A percentile compares a stretch with the other conserved stretches of the same genome.
phyloP scores from a whole-genome alignment of 92 coral and sea anemone genomes.

The Porites divaricata region DNA sequence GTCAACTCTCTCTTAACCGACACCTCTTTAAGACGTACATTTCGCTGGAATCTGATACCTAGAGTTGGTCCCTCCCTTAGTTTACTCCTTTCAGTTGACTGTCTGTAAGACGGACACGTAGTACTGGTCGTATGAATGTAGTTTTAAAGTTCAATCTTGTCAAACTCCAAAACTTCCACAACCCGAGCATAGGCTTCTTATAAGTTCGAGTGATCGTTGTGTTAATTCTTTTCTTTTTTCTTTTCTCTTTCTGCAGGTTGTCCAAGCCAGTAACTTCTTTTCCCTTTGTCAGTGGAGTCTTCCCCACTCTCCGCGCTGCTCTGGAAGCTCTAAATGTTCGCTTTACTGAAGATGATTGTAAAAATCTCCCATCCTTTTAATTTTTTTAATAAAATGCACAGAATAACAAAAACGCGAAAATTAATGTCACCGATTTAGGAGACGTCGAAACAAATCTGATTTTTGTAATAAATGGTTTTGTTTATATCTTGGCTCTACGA shows the following conservation, averaged over 20 bases:
- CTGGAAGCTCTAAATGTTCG: constrained; percentile 82
- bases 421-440: not conserved
- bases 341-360: constrained; percentile 58
- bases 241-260: constrained; percentile 41
- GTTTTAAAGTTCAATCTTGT: too few species aligned
- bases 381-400: not conserved
- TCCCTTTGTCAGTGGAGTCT: constrained; percentile 71
- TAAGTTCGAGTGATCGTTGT: not conserved
- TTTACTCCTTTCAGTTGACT: too few species aligned
- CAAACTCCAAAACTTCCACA: too few species aligned
- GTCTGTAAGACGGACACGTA: too few species aligned
- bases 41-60: too few species aligned
- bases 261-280: constrained; percentile 72
- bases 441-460: not conserved
- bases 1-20: too few species aligned
- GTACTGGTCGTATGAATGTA: too few species aligned
- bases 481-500: too few species aligned
- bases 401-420: not conserved
- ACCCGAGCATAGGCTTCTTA: not conserved
- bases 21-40: too few species aligned
- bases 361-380: constrained; percentile 18
- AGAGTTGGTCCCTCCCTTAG: too few species aligned
- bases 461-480: too few species aligned
- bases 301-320: constrained; percentile 72
- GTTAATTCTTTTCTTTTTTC: not conserved